A percentile compares a stretch with the other conserved stretches of the same genome.
These are phyloP conservation scores for Gymnarchus niloticus DNA, from an alignment of 2,113 vertebrate species.

Conservation along the genomic window DNA sequence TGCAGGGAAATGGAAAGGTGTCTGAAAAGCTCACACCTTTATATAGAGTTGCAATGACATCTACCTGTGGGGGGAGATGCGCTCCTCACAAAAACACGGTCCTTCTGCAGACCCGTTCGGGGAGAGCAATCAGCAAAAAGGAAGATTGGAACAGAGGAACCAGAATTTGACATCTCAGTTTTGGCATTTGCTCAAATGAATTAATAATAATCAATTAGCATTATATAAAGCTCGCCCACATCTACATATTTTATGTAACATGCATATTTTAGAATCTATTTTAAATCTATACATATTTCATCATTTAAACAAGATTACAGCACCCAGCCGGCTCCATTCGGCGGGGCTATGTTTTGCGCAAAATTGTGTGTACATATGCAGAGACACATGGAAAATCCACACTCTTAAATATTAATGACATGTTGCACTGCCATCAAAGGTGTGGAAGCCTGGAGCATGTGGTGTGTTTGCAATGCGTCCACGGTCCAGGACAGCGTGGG, in stretches of 20 bases:
- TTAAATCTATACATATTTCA: constrained; percentile 14
- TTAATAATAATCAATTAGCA: constrained; percentile 15
- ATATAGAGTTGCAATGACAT: constrained; percentile 9
- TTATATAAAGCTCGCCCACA: not conserved
- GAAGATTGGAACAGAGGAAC: not conserved
- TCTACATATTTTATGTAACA: constrained; percentile 5
- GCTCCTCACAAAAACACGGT: not conserved
- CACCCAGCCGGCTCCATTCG: constrained; percentile 17
- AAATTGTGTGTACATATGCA: constrained; percentile 34
- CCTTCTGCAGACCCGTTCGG: not conserved
- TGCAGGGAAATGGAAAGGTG: constrained; percentile 21
- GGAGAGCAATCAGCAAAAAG: not conserved
- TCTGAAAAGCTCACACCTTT: constrained; percentile 14
- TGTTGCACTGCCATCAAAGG: not conserved
- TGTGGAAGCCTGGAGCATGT: not conserved
- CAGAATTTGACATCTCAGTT: not conserved
- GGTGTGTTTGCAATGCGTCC: not conserved
- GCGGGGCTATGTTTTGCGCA: not conserved
- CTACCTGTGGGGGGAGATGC: not conserved
- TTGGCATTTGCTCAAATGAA: constrained; percentile 6
- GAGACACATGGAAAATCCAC: constrained; percentile 44
- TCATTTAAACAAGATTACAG: not conserved
- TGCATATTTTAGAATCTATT: constrained; percentile 10
- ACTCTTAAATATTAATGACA: constrained; percentile 50
- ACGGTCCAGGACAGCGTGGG: not conserved